Base-by-base conservation (phyloP, 2,797 vertebrate genomes). In the Mycteria americana region DNA sequence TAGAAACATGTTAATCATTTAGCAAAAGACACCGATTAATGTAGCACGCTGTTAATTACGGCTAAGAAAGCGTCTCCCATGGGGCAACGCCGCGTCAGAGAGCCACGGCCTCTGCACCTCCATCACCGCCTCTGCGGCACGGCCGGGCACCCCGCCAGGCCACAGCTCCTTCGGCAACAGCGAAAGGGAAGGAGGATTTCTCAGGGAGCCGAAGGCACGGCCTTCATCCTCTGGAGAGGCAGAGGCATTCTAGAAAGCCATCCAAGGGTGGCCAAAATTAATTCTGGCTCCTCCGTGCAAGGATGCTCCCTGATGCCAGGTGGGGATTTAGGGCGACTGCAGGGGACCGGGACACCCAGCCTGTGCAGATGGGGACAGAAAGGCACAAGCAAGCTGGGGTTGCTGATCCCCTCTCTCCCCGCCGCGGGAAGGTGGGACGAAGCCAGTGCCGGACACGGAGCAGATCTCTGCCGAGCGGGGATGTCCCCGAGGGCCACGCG, bases 1-100 rank as follows among this genome's bases (percentile, higher is more conserved):
- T 54, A 87, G 91, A 94, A 88, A 96, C 81, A 63, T 59, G 81
- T 91, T 98, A 90, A 97, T 97, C 95, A 88, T 84, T 92, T 56
- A 82, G 89, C 88, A 92, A 65, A 64, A 96, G 95, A 93, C 96
- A 89, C 72, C 45, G 6, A 90, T 95, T 96, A 96, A 92, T 18
- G 37, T 69, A 80, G 70, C 79, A 22, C 0, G 2, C 86, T 69
- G 88, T 93, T 96, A 97, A 97, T 97, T 97, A 95, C 56, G 59
- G 80, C 90, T 67, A 69, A 96, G 91, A 89, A 86, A 95, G 87
- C 27, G 0, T 57, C 85, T 92, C 90, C 92, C 95, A 18, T 5
- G 93, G 77, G 93, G 28, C 14, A 10, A 7, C 0, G 4, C 70
- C 1, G 6, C 7, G 0, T 19, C 11, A 6, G 87, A 83, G 65